Conservation (phyloP, 2,888 invertebrate genomes). For the Lochmaea crataegi region DNA sequence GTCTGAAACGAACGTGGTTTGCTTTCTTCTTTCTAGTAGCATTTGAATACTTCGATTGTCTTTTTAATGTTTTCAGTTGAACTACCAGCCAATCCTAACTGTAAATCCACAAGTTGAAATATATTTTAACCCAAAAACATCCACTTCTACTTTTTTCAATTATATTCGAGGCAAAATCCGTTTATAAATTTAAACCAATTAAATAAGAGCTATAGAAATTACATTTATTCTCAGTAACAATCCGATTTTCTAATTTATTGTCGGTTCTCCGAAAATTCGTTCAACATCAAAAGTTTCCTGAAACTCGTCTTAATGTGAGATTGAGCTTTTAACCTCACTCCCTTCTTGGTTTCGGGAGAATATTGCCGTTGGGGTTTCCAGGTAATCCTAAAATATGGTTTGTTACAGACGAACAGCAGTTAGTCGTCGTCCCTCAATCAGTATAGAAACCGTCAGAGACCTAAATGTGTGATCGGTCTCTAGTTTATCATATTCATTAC, state of each 20-base stretch:
- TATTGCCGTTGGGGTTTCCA: conserved; percentile 28
- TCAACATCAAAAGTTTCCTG: conserved; percentile 27
- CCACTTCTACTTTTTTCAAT: neutral
- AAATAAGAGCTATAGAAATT: neutral
- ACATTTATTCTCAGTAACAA: neutral
- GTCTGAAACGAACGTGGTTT: too few relatives aligned
- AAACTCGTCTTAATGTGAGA: conserved; percentile 25
- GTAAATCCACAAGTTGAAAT: too few relatives aligned
- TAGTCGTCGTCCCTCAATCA: conserved; percentile 47
- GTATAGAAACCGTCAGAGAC: conserved; percentile 42
- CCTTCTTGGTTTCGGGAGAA: conserved; percentile 20
- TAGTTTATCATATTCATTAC: conserved; percentile 56
- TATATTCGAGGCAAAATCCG: neutral
- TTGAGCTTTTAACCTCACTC: conserved; percentile 17
- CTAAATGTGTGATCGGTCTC: conserved; percentile 49
- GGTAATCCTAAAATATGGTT: conserved; percentile 44
- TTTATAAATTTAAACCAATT: neutral
- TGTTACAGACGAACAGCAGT: conserved; percentile 36
- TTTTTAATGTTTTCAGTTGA: too few relatives aligned
- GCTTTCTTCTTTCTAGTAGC: too few relatives aligned
- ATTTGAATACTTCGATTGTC: too few relatives aligned
- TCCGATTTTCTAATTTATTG: neutral
- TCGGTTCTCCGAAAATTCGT: conserved; percentile 15
- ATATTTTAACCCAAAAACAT: too few relatives aligned
- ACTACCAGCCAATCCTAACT: too few relatives aligned